These are phyloP conservation scores for Artibeus lituratus DNA, from an alignment of 2,797 vertebrate species.

Conservation along the genomic window DNA sequence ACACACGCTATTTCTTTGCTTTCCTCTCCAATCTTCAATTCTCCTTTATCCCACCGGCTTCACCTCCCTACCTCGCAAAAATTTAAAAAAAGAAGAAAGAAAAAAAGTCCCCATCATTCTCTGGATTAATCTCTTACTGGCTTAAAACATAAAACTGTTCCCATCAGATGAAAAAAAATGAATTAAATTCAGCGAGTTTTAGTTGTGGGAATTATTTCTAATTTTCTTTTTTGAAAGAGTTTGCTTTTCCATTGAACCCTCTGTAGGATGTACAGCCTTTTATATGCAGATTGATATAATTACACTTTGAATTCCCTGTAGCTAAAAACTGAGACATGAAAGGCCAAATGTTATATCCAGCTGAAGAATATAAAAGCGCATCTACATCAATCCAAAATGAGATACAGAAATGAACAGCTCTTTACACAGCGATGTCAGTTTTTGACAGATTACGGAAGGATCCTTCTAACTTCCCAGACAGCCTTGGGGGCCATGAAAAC, in stretches of 20 bases:
- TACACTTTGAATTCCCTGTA: constrained; percentile 84
- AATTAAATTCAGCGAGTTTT: constrained; percentile 79
- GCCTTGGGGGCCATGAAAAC: constrained; percentile 52
- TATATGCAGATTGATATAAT: constrained; percentile 88
- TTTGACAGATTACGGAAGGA: constrained; percentile 80
- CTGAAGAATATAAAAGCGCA: constrained; percentile 80
- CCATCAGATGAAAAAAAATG: constrained; percentile 80
- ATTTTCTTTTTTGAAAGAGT: constrained; percentile 81
- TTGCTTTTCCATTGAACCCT: constrained; percentile 75
- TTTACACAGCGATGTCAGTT: constrained; percentile 72
- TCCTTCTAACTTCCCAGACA: constrained; percentile 67
- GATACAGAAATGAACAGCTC: constrained; percentile 75
- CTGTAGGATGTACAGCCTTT: constrained; percentile 83
- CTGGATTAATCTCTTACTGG: constrained; percentile 74
- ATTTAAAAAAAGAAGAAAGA: background rate
- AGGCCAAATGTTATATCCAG: constrained; percentile 83
- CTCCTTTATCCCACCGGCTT: background rate
- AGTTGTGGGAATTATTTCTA: constrained; percentile 82
- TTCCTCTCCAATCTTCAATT: background rate
- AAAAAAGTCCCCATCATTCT: constrained; percentile 35
- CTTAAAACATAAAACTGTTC: constrained; percentile 68
- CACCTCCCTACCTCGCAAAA: background rate
- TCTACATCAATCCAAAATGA: constrained; percentile 80
- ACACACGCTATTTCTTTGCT: background rate
- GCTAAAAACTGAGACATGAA: constrained; percentile 83